Conservation (phyloP, 2,113 vertebrate genomes). For the Atlantisia rogersi region DNA sequence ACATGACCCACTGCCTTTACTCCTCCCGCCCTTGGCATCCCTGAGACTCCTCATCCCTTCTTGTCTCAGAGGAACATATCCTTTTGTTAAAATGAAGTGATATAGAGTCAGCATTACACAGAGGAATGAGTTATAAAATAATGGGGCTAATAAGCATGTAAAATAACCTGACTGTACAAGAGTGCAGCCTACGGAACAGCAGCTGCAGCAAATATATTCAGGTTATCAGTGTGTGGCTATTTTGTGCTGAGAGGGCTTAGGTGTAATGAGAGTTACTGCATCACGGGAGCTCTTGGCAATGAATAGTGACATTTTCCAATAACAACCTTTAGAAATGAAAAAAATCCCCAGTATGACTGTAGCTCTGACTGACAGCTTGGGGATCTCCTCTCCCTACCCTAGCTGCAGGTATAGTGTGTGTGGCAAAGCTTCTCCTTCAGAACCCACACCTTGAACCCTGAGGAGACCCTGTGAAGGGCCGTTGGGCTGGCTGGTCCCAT, state of each 20-base stretch:
- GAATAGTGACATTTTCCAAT: conserved; percentile 45
- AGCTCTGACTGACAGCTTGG: neutral
- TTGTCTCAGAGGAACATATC: neutral
- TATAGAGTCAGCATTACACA: conserved; percentile 9
- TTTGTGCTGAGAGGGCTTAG: conserved; percentile 44
- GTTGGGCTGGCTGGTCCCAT: fast-evolving
- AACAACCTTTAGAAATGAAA: neutral
- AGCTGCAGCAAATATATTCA: conserved; percentile 34
- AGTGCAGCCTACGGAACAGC: conserved; percentile 38
- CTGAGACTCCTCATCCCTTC: neutral
- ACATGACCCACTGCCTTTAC: neutral
- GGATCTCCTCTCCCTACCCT: neutral
- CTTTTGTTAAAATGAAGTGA: conserved; percentile 14
- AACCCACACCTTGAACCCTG: fast-evolving
- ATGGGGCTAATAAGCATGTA: conserved; percentile 47
- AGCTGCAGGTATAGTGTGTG: neutral
- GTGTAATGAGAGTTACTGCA: conserved; percentile 34
- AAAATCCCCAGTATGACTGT: neutral
- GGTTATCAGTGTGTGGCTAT: conserved; percentile 17
- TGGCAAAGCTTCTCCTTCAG: neutral
- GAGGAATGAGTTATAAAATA: conserved; percentile 41
- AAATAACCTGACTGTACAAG: conserved; percentile 2
- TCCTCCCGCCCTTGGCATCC: neutral
- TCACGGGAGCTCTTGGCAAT: neutral
- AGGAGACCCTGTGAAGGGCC: fast-evolving